Base-by-base conservation (phyloP, 2,113 vertebrate species). In the Sinocyclocheilus rhinocerous region DNA sequence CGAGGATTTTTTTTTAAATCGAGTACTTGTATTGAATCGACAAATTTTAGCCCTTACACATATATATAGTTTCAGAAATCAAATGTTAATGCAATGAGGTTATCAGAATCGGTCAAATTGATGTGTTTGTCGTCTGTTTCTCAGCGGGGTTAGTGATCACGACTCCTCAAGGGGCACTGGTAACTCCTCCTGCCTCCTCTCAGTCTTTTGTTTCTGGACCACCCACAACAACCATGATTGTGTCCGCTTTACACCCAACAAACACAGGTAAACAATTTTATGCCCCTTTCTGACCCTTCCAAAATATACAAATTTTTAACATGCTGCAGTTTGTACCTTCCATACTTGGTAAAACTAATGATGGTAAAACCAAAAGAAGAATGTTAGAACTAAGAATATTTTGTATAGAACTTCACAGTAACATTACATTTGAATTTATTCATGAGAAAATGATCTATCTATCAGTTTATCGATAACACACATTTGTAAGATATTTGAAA, bases 61-160 rank as follows among this genome's bases (percentile, higher is more conserved):
- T 10, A 45, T 45, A 50, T 57, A 57, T 57, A 57, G 16, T 16
- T 55, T 55, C 52, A 57, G 16, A 70, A 33, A 69, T 69, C 67
- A 70, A 9, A 70, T 39, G 33, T 70, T 2, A 36, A 20, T 39
- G 33, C 1, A 70, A 39, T 22, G 18, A 36, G 7, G 16, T 69
- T 9, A 55, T 55, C 52, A 39, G 39, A 42, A 12, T 22, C 11
- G 9, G 36, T 22, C n/a, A 6, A 36, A 29, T 13, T 33, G 16
- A 33, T 78, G 24, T 55, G 10, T 55, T 78, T 36, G 16, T 7
- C 20, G n/a, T 39, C 12, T 78, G 36, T 50, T 36, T 91, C 84
- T 84, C 90, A 99, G 97, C 97, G 3, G 98, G 97, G 90, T 93
- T 99, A 84, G 97, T 99, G 92, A 98, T 99, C 92, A 97, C 97